These are phyloP conservation scores for Gymnogyps californianus DNA, from an alignment of 2,113 vertebrate genomes.

Conservation along the genomic window DNA sequence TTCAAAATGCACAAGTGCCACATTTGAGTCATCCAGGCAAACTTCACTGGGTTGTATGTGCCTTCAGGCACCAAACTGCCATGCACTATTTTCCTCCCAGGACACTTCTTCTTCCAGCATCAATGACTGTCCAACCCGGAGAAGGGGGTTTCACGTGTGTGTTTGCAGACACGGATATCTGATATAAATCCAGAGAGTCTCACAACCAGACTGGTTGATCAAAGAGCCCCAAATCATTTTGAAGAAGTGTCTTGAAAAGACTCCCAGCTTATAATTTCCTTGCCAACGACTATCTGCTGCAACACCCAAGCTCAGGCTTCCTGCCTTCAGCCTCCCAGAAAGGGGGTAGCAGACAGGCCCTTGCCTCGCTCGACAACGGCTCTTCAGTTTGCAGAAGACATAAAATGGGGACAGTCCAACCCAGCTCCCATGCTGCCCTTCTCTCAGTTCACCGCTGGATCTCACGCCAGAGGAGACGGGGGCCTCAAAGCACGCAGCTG, in stretches of 20 bases:
- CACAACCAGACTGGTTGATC: neutral
- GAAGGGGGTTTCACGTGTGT: accelerated
- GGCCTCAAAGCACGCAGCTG: neutral
- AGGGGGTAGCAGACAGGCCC: accelerated
- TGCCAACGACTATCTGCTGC: neutral
- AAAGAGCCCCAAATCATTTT: neutral
- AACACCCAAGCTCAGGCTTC: neutral
- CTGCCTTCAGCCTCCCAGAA: neutral
- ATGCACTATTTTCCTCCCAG: accelerated
- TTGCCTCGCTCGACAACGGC: neutral
- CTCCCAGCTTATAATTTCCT: neutral
- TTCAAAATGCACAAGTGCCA: neutral
- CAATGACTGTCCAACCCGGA: accelerated
- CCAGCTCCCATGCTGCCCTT: neutral
- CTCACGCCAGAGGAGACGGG: accelerated
- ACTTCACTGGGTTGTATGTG: neutral
- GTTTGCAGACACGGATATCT: neutral
- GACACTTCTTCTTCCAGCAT: neutral
- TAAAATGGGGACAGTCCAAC: neutral
- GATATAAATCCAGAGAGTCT: neutral
- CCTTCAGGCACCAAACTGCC: neutral
- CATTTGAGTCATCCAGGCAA: neutral
- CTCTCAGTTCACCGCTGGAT: neutral
- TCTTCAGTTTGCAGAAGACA: neutral
- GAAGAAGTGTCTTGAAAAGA: neutral